Evolutionary conservation across 2,113 vertebrate genomes (phyloP).

Genomic region (Chaetodon auriga): DNA sequence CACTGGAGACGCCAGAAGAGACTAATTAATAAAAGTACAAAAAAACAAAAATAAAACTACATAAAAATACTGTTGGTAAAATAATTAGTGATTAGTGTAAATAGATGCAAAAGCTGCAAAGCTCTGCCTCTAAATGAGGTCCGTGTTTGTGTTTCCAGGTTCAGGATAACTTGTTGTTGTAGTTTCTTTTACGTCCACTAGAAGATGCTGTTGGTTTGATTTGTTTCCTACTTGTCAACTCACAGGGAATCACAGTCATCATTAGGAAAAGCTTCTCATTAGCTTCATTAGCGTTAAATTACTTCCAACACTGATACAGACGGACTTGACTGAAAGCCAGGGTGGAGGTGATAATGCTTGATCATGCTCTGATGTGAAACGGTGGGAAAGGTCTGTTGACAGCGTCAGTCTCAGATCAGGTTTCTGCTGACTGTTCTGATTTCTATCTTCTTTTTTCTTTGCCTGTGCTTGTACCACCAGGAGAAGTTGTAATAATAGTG

Average conservation of each 20-base stretch:
- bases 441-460: conserved; percentile 27
- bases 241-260: neutral
- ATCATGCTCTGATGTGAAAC: neutral
- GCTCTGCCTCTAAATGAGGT: too few species aligned
- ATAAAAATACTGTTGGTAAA: neutral
- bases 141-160: neutral
- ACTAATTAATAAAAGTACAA: neutral
- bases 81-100: neutral
- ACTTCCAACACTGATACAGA: neutral
- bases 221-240: neutral
- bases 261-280: neutral
- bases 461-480: conserved; percentile 1
- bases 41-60: neutral
- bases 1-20: neutral
- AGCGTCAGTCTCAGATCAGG: neutral
- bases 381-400: conserved; percentile 4
- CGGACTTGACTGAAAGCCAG: neutral
- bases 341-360: neutral
- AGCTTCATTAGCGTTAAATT: neutral
- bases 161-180: conserved; percentile 12
- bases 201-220: conserved; percentile 38
- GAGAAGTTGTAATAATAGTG: conserved; percentile 3
- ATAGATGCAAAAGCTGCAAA: neutral
- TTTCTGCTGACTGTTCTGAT: conserved; percentile 50
- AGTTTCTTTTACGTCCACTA: conserved; percentile 29